Evolutionary conservation across 2,888 invertebrate species (phyloP).

Genomic region (Pelosia muscerda): DNA sequence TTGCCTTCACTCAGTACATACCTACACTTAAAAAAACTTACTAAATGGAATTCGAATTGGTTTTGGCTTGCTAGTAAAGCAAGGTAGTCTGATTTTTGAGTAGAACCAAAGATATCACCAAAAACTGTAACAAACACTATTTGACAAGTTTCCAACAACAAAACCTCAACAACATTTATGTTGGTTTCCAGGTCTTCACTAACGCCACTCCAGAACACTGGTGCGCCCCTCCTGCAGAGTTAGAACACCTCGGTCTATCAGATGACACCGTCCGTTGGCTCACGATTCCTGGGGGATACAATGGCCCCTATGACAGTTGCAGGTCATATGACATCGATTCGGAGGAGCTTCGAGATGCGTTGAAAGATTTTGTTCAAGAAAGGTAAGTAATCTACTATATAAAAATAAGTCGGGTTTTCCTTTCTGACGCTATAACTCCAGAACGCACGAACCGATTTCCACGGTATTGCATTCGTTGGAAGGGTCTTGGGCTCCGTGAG

Average conservation of each 20-base stretch:
- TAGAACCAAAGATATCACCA: too few relatives aligned
- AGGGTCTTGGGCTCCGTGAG: too few relatives aligned
- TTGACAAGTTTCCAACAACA: background rate
- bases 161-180: background rate
- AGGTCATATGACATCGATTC: constrained; percentile 83
- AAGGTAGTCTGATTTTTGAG: too few relatives aligned
- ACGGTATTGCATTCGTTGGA: too few relatives aligned
- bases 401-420: too few relatives aligned
- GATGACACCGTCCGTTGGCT: constrained; percentile 82
- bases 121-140: too few relatives aligned
- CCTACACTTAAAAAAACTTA: too few relatives aligned
- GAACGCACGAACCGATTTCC: too few relatives aligned
- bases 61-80: too few relatives aligned
- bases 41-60: too few relatives aligned
- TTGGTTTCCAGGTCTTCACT: constrained; percentile 87
- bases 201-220: constrained; percentile 90
- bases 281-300: constrained; percentile 78
- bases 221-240: constrained; percentile 87
- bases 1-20: too few relatives aligned
- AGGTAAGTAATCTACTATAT: constrained; percentile 57
- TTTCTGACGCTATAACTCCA: too few relatives aligned
- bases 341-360: constrained; percentile 60
- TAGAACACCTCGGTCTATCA: constrained; percentile 79
- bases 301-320: constrained; percentile 84
- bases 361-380: constrained; percentile 66